phyloP scores from a whole-genome alignment of 1,140 invertebrate genomes.

The Saccostrea glomerata region DNA sequence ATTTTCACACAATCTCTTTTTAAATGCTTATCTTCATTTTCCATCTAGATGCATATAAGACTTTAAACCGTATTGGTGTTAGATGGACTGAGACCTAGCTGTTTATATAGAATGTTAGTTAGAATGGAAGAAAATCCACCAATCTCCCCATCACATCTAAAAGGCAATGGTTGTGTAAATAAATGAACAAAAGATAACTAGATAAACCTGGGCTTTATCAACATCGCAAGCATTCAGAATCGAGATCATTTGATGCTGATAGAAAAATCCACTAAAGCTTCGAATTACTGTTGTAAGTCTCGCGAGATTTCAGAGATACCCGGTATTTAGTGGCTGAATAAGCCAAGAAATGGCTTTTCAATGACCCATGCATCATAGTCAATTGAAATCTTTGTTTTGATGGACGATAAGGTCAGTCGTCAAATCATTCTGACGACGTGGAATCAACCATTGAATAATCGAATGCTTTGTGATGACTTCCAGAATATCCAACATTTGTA shows the following conservation, averaged over 20 bases:
- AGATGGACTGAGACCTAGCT: background rate
- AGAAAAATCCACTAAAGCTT: slow-evolving; percentile 41
- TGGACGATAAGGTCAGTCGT: slow-evolving; percentile 29
- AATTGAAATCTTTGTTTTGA: slow-evolving; percentile 42
- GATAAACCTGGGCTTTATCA: slow-evolving; percentile 35
- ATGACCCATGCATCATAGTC: slow-evolving; percentile 43
- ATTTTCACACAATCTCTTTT: slow-evolving; percentile 24
- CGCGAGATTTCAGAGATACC: slow-evolving; percentile 37
- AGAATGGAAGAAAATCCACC: slow-evolving; percentile 33
- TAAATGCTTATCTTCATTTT: slow-evolving; percentile 4
- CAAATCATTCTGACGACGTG: slow-evolving; percentile 18
- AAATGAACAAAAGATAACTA: slow-evolving; percentile 29
- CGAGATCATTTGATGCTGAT: slow-evolving; percentile 22
- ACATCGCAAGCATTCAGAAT: slow-evolving; percentile 40
- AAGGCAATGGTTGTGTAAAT: slow-evolving; percentile 43
- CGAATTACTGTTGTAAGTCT: slow-evolving; percentile 43
- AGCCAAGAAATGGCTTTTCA: slow-evolving; percentile 43
- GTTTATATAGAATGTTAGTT: slow-evolving; percentile 31
- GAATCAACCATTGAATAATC: slow-evolving; percentile 34
- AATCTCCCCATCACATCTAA: slow-evolving; percentile 3
- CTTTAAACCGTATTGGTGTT: slow-evolving; percentile 31
- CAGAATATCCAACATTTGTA: background rate
- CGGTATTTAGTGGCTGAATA: slow-evolving; percentile 42
- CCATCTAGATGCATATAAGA: slow-evolving; percentile 30
- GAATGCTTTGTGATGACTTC: slow-evolving; percentile 4